Evolutionary conservation across 2,888 invertebrate species (phyloP), one percentile per base, ranked within the genome.

Genomic region (Ormyrus rosae): DNA sequence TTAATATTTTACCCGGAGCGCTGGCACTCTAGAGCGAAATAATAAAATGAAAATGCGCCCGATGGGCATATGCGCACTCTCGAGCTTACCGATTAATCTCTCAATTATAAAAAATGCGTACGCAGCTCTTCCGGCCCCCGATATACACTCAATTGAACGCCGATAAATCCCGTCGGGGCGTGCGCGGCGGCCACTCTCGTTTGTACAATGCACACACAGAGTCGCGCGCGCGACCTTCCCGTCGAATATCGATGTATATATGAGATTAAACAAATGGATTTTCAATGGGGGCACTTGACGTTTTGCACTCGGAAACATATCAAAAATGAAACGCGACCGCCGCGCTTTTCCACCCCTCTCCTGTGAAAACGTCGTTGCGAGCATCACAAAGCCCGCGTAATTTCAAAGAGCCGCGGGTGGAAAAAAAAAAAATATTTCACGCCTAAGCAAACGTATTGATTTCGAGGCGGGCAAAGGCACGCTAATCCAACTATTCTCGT

Each of bases 201-300:
- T 6, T 34, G 45, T 55, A 46, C 72, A 55, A 58, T 67, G 34
- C 65, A 19, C 45, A 10, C 58, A 19, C 19, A 19, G 13, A 53
- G 8, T 51, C 48, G 51, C 10, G 67, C 10, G 67, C 9, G 2
- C n/a, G 45, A 34, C 51, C 51, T 56, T 34, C 46, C 10, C 34
- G 34, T 34, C 34, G 34, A 34, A 34, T 34, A 34, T 34, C 34
- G 34, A 34, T 34, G 50, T 51, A 19, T 13, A 45, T 45, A 51
- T 6, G 53, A 71, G 67, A 70, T 71, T 61, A 67, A 75, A 80
- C 71, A 71, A 71, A 75, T 80, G 80, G 70, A 75, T 71, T 79
- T 80, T 80, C 80, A 76, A 80, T 75, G 53, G 60, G 53, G 60
- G 50, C 58, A 65, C 67, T 53, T 65, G 64, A 50, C 55, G 68